Percentiles rank a stretch among this genome's conserved stretches.
These are phyloP conservation scores for Heterotilapia buettikoferi DNA, from an alignment of 2,113 vertebrate species.

Conservation along the genomic window DNA sequence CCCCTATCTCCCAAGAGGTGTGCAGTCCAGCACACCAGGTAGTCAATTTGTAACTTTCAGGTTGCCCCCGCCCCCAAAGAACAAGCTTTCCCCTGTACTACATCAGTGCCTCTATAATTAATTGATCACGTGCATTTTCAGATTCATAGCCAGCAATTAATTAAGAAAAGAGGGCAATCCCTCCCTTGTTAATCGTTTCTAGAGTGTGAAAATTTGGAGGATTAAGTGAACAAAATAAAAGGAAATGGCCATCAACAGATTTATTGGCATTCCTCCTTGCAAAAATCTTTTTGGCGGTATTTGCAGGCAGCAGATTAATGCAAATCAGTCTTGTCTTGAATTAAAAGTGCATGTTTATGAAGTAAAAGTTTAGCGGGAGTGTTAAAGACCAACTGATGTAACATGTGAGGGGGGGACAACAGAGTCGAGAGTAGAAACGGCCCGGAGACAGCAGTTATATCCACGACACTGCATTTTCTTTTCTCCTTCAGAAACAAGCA, in stretches of 20 bases:
- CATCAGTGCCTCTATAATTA: background rate
- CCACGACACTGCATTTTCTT: slow-evolving; percentile 28
- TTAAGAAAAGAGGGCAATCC: background rate
- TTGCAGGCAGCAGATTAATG: background rate
- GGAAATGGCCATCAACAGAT: background rate
- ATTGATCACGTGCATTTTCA: background rate
- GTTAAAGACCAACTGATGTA: background rate
- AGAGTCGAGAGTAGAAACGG: background rate
- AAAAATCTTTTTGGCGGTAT: background rate
- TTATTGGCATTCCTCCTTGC: background rate
- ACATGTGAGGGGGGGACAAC: background rate
- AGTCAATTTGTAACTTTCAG: slow-evolving; percentile 39
- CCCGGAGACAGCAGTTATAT: slow-evolving; percentile 30
- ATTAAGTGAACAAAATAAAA: background rate
- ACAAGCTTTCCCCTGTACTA: background rate
- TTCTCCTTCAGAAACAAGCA: slow-evolving; percentile 37
- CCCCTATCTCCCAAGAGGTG: slow-evolving; percentile 6
- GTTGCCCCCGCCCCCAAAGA: background rate
- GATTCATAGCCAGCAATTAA: background rate
- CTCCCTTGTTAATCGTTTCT: background rate
- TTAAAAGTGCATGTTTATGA: background rate
- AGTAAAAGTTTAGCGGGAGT: background rate
- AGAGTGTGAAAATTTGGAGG: background rate
- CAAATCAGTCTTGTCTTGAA: background rate
- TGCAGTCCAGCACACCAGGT: slow-evolving; percentile 11